These are phyloP conservation scores for Macrosiphum euphorbiae DNA, from an alignment of 2,888 invertebrate species.

Conservation along the genomic window DNA sequence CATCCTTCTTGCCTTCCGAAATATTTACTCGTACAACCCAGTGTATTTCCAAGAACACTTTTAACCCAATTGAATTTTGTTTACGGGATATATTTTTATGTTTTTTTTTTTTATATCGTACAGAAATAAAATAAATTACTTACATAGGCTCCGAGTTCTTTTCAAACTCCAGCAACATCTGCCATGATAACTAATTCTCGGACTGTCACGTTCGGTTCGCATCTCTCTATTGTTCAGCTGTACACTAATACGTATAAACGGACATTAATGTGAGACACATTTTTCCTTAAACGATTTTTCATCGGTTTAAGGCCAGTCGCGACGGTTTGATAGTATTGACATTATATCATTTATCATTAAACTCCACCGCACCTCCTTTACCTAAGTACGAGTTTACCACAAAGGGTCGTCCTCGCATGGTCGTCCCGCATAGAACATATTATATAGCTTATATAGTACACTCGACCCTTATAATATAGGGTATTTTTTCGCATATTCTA, in stretches of 20 bases:
- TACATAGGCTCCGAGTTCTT: background rate
- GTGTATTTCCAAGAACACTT: background rate
- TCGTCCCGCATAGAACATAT: background rate
- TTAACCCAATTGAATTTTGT: background rate
- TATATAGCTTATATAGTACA: background rate
- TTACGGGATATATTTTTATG: background rate
- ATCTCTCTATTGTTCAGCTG: constrained; percentile 2
- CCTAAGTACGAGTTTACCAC: background rate
- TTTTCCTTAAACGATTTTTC: constrained; percentile 8
- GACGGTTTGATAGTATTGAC: constrained; percentile 21
- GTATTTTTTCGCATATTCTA: constrained; percentile 29
- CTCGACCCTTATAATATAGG: constrained; percentile 29
- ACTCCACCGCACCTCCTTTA: background rate
- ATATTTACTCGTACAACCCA: background rate
- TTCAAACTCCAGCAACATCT: background rate
- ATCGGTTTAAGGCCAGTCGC: background rate
- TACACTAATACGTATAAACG: constrained; percentile 14
- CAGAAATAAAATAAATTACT: background rate
- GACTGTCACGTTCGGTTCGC: constrained; percentile 12
- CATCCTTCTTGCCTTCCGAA: background rate
- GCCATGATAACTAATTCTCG: constrained; percentile 24
- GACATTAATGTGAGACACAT: background rate
- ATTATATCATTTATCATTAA: constrained; percentile 40
- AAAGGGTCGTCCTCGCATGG: constrained; percentile 4
- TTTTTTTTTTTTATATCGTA: background rate